phyloP scores from a whole-genome alignment of 2,888 invertebrate species.

The Rotaria magnacalcarata region DNA sequence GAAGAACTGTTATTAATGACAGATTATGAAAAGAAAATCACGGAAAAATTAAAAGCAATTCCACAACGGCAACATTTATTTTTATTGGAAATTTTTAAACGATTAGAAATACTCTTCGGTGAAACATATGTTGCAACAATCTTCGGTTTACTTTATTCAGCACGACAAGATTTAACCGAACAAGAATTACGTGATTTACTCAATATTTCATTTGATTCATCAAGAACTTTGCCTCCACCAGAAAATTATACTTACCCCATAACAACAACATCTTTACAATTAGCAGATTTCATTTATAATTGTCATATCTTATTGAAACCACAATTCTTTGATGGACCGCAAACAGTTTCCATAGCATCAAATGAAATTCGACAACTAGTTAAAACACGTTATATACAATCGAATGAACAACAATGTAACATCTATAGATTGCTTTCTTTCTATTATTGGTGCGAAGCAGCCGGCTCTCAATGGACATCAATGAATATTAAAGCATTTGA shows the following conservation, averaged over 20 bases:
- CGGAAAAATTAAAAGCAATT: constrained; percentile 53
- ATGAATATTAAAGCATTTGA: constrained; percentile 51
- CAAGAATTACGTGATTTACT: constrained; percentile 40
- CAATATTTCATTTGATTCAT: constrained; percentile 26
- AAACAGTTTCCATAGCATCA: constrained; percentile 20
- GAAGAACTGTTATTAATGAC: constrained; percentile 59
- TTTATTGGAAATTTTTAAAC: constrained; percentile 53
- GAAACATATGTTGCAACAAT: constrained; percentile 49
- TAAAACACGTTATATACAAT: not conserved
- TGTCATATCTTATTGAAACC: constrained; percentile 27
- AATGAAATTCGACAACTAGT: not conserved
- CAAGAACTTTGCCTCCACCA: constrained; percentile 14
- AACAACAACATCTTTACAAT: not conserved
- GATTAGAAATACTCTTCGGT: constrained; percentile 56
- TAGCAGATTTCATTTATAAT: constrained; percentile 19
- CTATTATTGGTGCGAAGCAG: constrained; percentile 52
- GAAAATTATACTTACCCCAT: not conserved
- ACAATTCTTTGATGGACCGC: constrained; percentile 9
- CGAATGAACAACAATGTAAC: not conserved
- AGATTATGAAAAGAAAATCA: constrained; percentile 58
- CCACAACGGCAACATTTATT: constrained; percentile 55
- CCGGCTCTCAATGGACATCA: constrained; percentile 52
- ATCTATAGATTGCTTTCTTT: constrained; percentile 49
- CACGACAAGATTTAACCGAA: constrained; percentile 43
- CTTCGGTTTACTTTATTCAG: constrained; percentile 47